Base-by-base conservation (phyloP, 2,113 vertebrate genomes). In the Chaenocephalus aceratus region DNA sequence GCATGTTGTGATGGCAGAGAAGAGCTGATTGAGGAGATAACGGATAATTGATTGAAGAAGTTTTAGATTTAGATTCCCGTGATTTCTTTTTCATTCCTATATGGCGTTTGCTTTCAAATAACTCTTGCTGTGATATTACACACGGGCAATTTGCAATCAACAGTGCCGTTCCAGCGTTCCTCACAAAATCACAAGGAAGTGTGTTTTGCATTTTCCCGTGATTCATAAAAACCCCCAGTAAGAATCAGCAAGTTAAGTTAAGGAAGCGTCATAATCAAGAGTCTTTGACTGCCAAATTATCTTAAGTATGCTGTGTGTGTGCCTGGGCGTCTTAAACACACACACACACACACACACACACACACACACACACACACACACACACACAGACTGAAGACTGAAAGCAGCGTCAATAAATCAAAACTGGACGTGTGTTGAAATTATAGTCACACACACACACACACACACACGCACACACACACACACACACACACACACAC, bases 261-360 rank as follows among this genome's bases (percentile, higher is more conserved):
- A 61, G 78, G 75, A 89, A 80, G 90, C 59, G 14, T 76, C 61
- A 83, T 83, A 90, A 90, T 92, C 91, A 85, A 82, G 82, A 69
- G 74, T 88, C 72, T 75, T 89, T 85, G 79, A 86, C 75, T 77
- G 68, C 51, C 63, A 74, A 80, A 73, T 80, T 18, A 88, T 77
- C 52, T 23, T 7, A 5, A 36, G 62, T 71, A 41, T 23, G 48
- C 54, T 45, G 5, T 63, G 36, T 61, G 34, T 79, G 13, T 12
- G 8, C 7, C 3, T 12, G 36, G 36, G 36, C 6, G 36, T 41
- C 36, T 41, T 8, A 41, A 21, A 21, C 26, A 26, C 4, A 5
- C 16, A 16, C 63, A 62, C 18, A 66, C 48, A 4, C 56, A 56
- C 36, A 52, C 54, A 75, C 69, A 79, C 79, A 72, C 75, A 77